Evolutionary conservation across 1,140 invertebrate species (phyloP), one percentile per base, ranked within the genome.

Genomic region (Anadara kagoshimensis): DNA sequence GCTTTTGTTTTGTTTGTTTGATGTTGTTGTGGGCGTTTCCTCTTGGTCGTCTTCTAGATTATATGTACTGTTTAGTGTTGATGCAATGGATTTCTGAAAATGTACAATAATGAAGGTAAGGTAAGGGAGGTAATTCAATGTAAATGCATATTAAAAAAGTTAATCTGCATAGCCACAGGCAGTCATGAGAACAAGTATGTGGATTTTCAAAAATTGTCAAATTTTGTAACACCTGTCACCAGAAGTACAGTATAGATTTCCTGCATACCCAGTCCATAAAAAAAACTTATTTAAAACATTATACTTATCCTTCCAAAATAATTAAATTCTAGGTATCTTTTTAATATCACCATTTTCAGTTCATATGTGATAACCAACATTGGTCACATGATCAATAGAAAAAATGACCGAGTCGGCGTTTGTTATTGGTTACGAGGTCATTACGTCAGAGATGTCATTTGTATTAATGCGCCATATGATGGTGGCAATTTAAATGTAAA

Each of bases 41-140:
- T 22, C 36, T 20, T 59, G 62, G 20, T 73, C 61, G 16, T 67
- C 71, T 14, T 73, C 71, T n/a, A 72, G 44, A 36, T 72, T 76
- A 43, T 70, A 69, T 22, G 63, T 73, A 56, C 62, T 70, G 45
- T 75, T 75, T 20, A 69, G 22, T 18, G 61, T 58, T 22, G 69
- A 18, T n/a, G 64, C 18, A 22, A 41, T 45, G 16, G 43, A n/a
- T 7, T 61, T 59, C 2, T 59, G n/a, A 0, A 57, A 14, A 29
- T 62, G 5, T 18, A 29, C 5, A 7, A 36, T 36, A 20, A 18
- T 44, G 58, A 29, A 45, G 22, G 54, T 66, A 18, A 54, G 22
- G 16, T 66, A 18, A 54, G 22, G 16, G n/a, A 22, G 44, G 22
- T 69, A 22, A n/a, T 62, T 41, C 29, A 22, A n/a, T n/a, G n/a